Percentiles rank a stretch among this genome's conserved stretches.
Evolutionary conservation across 2,888 invertebrate species (phyloP).

Genomic region (Euclidia mi): DNA sequence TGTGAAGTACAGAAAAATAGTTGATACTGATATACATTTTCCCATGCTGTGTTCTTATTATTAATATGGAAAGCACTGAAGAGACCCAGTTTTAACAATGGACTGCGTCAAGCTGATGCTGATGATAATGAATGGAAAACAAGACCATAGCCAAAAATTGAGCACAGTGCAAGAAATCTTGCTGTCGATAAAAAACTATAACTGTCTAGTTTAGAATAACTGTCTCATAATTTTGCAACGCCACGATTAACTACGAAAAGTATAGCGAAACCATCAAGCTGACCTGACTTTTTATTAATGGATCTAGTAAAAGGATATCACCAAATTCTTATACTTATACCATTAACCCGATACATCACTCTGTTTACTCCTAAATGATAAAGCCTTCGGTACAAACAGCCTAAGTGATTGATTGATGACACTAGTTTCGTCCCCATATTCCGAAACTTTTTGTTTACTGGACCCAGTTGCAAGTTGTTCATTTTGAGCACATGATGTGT

Average conservation of each 20-base stretch:
- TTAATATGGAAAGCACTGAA: too few relatives aligned
- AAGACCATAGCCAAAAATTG: too few relatives aligned
- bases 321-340: neutral
- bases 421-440: conserved; percentile 68
- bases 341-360: conserved; percentile 16
- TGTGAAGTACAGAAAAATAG: too few relatives aligned
- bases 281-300: neutral
- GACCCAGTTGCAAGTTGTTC: conserved; percentile 57
- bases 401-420: conserved; percentile 76
- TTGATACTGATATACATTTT: too few relatives aligned
- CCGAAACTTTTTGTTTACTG: conserved; percentile 77
- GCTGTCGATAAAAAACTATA: too few relatives aligned
- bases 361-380: conserved; percentile 20
- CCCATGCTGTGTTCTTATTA: too few relatives aligned
- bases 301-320: neutral
- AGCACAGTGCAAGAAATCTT: too few relatives aligned
- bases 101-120: too few relatives aligned
- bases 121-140: too few relatives aligned
- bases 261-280: neutral
- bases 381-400: conserved; percentile 61
- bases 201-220: too few relatives aligned
- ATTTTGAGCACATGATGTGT: conserved; percentile 37
- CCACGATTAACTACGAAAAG: neutral
- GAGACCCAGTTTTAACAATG: too few relatives aligned
- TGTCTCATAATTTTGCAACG: neutral